Percentiles rank a stretch among this genome's conserved stretches.
Conservation (phyloP, 2,888 invertebrate species). For the Ochropacha duplaris region DNA sequence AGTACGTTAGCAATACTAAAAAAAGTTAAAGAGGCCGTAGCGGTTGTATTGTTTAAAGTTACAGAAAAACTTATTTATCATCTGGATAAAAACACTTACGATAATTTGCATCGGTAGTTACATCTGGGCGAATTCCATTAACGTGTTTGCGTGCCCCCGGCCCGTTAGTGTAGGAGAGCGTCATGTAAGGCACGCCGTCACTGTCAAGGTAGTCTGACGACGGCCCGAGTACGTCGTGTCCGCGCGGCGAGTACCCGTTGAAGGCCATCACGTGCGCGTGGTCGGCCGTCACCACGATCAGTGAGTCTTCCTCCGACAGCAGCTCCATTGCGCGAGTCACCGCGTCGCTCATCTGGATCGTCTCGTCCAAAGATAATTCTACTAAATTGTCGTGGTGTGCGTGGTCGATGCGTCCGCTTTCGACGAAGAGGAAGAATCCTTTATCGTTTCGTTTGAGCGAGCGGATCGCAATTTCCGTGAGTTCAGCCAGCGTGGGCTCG, state of each 20-base stretch:
- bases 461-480: slow-evolving; percentile 84
- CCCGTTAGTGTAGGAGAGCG: slow-evolving; percentile 84
- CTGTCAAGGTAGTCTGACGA: slow-evolving; percentile 49
- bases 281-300: slow-evolving; percentile 90
- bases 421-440: slow-evolving; percentile 90
- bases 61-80: no score
- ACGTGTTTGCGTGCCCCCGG: slow-evolving; percentile 50
- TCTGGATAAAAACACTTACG: slow-evolving; percentile 15
- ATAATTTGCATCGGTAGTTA: slow-evolving; percentile 37
- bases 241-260: slow-evolving; percentile 85
- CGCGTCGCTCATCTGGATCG: slow-evolving; percentile 84
- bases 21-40: no score
- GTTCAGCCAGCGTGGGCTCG: slow-evolving; percentile 84
- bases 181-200: slow-evolving; percentile 76
- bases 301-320: slow-evolving; percentile 80
- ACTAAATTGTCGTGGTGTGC: slow-evolving; percentile 84
- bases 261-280: slow-evolving; percentile 88
- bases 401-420: slow-evolving; percentile 85
- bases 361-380: slow-evolving; percentile 85
- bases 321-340: slow-evolving; percentile 68
- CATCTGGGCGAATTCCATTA: slow-evolving; percentile 54
- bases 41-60: no score
- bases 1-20: no score
- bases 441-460: slow-evolving; percentile 83
- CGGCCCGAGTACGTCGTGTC: slow-evolving; percentile 49